These are phyloP conservation scores for Siphlonurus alternatus DNA, from an alignment of 2,888 invertebrate genomes.

Conservation along the genomic window DNA sequence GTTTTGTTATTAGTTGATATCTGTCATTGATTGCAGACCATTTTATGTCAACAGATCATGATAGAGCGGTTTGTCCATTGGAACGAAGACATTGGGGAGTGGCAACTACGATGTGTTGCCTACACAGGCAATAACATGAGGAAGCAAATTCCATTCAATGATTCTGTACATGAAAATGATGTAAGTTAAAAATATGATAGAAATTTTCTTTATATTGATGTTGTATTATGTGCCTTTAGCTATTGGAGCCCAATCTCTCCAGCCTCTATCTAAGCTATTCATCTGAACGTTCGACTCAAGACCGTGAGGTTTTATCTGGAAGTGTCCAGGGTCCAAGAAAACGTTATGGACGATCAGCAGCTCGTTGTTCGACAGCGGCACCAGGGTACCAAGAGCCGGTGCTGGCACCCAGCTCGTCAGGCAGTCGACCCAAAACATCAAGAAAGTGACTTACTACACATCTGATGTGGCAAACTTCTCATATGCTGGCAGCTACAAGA, in stretches of 20 bases:
- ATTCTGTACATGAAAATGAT: background rate
- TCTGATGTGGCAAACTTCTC: too few relatives aligned
- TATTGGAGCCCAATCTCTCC: slow-evolving; percentile 42
- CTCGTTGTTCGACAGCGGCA: background rate
- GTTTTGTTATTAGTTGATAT: too few relatives aligned
- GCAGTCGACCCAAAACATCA: background rate
- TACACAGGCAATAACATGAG: slow-evolving; percentile 99
- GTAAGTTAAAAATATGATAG: background rate
- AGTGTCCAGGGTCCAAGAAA: background rate
- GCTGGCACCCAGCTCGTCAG: background rate
- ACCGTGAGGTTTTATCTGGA: background rate
- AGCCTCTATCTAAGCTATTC: slow-evolving; percentile 49
- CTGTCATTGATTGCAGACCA: too few relatives aligned
- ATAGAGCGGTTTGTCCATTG: slow-evolving; percentile 86
- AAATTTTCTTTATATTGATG: background rate
- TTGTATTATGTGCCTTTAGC: slow-evolving; percentile 22
- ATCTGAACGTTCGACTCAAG: slow-evolving; percentile 26
- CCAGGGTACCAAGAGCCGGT: background rate
- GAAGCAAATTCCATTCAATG: slow-evolving; percentile 30
- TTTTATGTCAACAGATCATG: too few relatives aligned
- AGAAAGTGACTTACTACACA: too few relatives aligned
- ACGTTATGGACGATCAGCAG: background rate
- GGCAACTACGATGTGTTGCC: slow-evolving; percentile 94
- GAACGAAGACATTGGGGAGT: slow-evolving; percentile 98
- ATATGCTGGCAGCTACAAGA: too few relatives aligned